Percentiles rank a stretch among this genome's conserved stretches.
Conservation (phyloP, 1,140 invertebrate species). For the Euura saliciscinereae region DNA sequence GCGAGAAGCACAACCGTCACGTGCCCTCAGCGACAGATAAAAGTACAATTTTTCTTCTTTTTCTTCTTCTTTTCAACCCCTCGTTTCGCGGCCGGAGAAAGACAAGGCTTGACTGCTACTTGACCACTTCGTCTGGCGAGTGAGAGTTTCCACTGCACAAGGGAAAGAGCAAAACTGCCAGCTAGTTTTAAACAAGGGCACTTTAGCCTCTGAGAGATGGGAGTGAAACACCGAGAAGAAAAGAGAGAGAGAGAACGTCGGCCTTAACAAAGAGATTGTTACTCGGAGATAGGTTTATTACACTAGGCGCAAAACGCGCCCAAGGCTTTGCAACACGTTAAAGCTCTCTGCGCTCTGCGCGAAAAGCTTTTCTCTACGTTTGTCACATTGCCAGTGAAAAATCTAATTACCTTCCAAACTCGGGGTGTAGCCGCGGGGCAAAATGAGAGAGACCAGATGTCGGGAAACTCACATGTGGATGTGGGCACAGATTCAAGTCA, state of each 20-base stretch:
- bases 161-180: too few relatives aligned
- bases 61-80: not conserved
- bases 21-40: too few relatives aligned
- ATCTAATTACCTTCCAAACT: too few relatives aligned
- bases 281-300: not conserved
- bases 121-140: not conserved
- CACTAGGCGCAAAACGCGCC: not conserved
- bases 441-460: too few relatives aligned
- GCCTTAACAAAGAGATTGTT: constrained; percentile 5
- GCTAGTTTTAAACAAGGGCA: not conserved
- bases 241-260: not conserved
- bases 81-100: too few relatives aligned
- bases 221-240: not conserved
- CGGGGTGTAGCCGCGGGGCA: too few relatives aligned
- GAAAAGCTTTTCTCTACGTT: not conserved
- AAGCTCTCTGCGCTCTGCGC: too few relatives aligned
- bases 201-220: too few relatives aligned
- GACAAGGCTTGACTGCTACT: constrained; percentile 4
- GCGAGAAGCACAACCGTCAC: not conserved
- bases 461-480: too few relatives aligned
- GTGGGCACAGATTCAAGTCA: too few relatives aligned
- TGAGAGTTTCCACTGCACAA: not conserved
- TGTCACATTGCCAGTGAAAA: too few relatives aligned
- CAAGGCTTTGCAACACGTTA: not conserved
- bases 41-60: too few relatives aligned